Conservation (phyloP, 2,888 invertebrate genomes). For the Proisotoma minuta region DNA sequence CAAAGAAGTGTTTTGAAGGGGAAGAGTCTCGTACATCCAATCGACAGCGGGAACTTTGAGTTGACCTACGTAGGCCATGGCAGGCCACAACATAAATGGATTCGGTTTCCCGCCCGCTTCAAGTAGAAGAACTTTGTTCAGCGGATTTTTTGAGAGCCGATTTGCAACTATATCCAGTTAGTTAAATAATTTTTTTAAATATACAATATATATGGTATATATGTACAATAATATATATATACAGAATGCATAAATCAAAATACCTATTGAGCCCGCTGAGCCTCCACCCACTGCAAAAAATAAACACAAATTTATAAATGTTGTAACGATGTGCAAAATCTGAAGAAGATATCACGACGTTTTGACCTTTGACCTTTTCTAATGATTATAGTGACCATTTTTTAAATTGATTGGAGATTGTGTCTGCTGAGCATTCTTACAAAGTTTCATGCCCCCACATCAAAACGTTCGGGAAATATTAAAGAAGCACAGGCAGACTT, state of each 20-base stretch:
- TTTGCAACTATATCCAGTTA: not conserved
- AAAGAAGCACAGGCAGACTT: too few species aligned
- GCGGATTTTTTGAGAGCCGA: not conserved
- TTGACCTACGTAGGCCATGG: slow-evolving; percentile 30
- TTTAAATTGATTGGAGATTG: too few species aligned
- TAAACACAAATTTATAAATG: not conserved
- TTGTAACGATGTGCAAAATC: not conserved
- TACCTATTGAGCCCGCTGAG: slow-evolving; percentile 30
- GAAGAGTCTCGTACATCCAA: slow-evolving; percentile 32
- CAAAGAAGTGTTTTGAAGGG: not conserved
- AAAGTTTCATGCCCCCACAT: too few species aligned
- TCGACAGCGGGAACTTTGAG: slow-evolving; percentile 31
- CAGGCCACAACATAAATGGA: slow-evolving; percentile 28
- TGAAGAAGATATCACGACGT: not conserved
- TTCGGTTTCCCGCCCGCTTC: slow-evolving; percentile 38
- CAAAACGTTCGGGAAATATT: too few species aligned
- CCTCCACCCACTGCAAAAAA: slow-evolving; percentile 28
- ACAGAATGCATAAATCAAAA: too few species aligned
- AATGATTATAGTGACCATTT: not conserved
- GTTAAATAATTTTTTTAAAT: too few species aligned
- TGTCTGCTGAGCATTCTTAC: too few species aligned
- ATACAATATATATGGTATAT: too few species aligned
- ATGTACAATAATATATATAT: too few species aligned
- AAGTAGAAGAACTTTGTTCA: slow-evolving; percentile 14
- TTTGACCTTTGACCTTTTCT: not conserved